These are phyloP conservation scores for Calidris pugnax DNA, from an alignment of 2,113 vertebrate species.

Conservation along the genomic window DNA sequence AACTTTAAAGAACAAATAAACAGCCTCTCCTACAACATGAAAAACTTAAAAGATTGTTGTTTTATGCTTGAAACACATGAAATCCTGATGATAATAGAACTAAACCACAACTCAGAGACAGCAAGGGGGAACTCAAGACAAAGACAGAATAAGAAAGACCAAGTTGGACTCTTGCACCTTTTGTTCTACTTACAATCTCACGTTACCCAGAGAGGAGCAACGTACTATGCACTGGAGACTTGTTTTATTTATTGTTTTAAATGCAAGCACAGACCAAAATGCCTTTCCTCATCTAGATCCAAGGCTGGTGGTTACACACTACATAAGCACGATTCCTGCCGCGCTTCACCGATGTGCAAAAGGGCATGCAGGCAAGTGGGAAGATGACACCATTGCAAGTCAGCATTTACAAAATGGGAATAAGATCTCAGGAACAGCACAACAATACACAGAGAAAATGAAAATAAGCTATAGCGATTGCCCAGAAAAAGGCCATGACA, in stretches of 20 bases:
- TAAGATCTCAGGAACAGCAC: background rate
- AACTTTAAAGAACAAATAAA: background rate
- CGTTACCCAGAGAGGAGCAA: background rate
- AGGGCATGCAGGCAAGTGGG: background rate
- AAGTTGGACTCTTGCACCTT: background rate
- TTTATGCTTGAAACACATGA: background rate
- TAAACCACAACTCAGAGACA: background rate
- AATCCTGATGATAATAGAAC: background rate
- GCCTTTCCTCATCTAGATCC: background rate
- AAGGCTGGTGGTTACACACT: background rate
- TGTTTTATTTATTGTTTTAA: constrained; percentile 3
- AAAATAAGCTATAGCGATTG: background rate
- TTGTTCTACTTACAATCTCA: background rate
- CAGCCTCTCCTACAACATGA: background rate
- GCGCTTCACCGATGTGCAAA: background rate
- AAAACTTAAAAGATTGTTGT: background rate
- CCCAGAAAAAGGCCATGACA: background rate
- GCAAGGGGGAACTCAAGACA: background rate
- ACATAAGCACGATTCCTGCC: accelerated
- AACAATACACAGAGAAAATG: background rate
- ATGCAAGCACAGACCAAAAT: background rate
- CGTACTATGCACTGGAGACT: background rate
- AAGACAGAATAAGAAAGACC: background rate
- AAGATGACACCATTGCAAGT: background rate
- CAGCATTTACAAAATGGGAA: background rate